Evolutionary conservation across 1,140 invertebrate genomes (phyloP), one percentile per base, ranked within the genome.

Genomic region (Aphidius ervi): DNA sequence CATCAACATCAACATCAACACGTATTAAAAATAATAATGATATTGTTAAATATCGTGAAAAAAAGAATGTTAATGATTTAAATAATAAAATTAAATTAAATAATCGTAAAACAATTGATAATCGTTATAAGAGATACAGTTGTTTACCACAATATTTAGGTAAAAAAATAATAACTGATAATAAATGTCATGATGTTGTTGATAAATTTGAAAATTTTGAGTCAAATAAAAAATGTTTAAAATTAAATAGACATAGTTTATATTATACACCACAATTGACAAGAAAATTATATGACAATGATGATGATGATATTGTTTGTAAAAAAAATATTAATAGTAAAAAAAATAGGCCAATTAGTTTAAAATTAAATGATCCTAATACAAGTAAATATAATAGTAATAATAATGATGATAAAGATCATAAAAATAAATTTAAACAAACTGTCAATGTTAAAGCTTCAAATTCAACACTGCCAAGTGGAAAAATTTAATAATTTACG

Each of bases 251-350:
- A 43, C 74, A 74, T 40, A 77, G 73, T 55, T 52, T 77, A 8
- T 74, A 75, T 59, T 76, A 76, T 54, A 78, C 74, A 6, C 74
- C 74, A 1, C 75, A 75, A 48, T 69, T 69, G 2, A 57, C 67
- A 39, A 63, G 74, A 42, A 76, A 77, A 46, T 71, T 65, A 65
- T 75, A 76, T 42, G 70, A 76, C 9, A 46, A n/a, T 0, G 75
- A 76, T 1, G 41, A 70, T 23, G 49, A 31, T 9, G 59, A 47
- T 6, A 73, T 63, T 58, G 65, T 50, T 31, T 9, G 59, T 52
- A 10, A 77, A 71, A 49, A 65, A 43, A 42, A 31, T 39, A 48
- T 8, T 50, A 16, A 53, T 20, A 23, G 37, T 46, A 49, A n/a
- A 48, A 20, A 55, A 16, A 63, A 57, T 47, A 53, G 64, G 31